A percentile compares a stretch with the other conserved stretches of the same genome.
phyloP scores from a whole-genome alignment of 2,888 invertebrate genomes.

The Rhingia rostrata region DNA sequence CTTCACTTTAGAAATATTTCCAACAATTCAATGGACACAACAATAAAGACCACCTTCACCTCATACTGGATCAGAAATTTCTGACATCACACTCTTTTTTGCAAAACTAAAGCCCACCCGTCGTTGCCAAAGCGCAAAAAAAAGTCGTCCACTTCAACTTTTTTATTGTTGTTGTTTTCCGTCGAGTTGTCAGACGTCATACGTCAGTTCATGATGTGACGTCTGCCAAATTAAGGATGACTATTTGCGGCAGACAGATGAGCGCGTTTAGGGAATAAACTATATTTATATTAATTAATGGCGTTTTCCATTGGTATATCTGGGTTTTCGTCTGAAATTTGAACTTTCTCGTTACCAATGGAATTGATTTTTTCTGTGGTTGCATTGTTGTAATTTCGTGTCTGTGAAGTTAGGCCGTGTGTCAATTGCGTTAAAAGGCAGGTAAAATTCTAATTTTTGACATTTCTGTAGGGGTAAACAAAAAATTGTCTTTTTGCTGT shows the following conservation, averaged over 20 bases:
- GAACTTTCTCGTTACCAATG: too few species aligned
- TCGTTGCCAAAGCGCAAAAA: slow-evolving; percentile 53
- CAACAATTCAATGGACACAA: slow-evolving; percentile 7
- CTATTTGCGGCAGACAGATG: not conserved
- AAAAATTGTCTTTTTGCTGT: too few species aligned
- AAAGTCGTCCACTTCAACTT: slow-evolving; percentile 13
- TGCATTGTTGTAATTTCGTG: too few species aligned
- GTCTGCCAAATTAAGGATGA: not conserved
- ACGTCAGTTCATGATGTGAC: slow-evolving; percentile 43
- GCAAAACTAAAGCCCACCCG: slow-evolving; percentile 33
- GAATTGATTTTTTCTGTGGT: too few species aligned
- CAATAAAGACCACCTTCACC: slow-evolving; percentile 16
- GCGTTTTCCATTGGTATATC: too few species aligned
- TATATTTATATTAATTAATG: too few species aligned
- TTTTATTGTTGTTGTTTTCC: not conserved
- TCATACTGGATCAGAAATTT: slow-evolving; percentile 49
- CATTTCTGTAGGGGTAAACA: too few species aligned
- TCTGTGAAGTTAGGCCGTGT: too few species aligned
- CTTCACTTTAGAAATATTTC: slow-evolving; percentile 24
- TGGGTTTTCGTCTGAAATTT: too few species aligned
- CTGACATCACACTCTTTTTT: slow-evolving; percentile 45
- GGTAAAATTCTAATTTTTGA: too few species aligned
- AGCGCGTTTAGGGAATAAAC: not conserved
- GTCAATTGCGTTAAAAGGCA: too few species aligned
- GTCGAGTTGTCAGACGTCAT: slow-evolving; percentile 4